Evolutionary conservation across 2,797 vertebrate genomes (phyloP).

Genomic region (Jordanella pulchra): DNA sequence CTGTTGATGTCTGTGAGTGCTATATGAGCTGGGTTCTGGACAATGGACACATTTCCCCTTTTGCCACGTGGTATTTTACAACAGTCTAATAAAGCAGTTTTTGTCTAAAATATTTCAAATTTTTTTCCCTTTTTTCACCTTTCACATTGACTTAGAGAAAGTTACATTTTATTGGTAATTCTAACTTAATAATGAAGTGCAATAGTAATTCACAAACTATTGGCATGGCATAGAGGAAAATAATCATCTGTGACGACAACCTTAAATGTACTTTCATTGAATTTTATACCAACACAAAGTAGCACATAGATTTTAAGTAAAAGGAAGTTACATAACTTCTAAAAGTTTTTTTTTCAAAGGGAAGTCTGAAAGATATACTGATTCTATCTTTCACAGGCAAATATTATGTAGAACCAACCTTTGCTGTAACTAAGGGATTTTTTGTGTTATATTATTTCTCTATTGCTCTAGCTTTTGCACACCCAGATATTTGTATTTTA

Average conservation of each 20-base stretch:
- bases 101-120: too few relatives aligned
- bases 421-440: not conserved
- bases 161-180: not conserved
- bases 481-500: not conserved
- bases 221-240: too few relatives aligned
- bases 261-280: not conserved
- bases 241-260: not conserved
- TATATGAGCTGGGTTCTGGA: slow-evolving; percentile 1
- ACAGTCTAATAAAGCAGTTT: too few relatives aligned
- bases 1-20: not conserved
- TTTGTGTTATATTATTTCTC: not conserved
- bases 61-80: not conserved
- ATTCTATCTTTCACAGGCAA: not conserved
- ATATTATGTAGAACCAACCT: not conserved
- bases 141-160: too few relatives aligned
- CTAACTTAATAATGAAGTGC: not conserved
- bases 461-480: too few relatives aligned
- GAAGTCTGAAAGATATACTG: not conserved
- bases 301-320: too few relatives aligned
- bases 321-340: not conserved
- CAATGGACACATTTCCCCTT: not conserved
- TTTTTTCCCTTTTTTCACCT: too few relatives aligned
- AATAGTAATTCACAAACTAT: too few relatives aligned
- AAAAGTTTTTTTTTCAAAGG: not conserved
- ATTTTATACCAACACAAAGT: not conserved